Evolutionary conservation across 2,888 invertebrate genomes (phyloP), one percentile per base, ranked within the genome.

Genomic region (Megalurothrips usitatus): DNA sequence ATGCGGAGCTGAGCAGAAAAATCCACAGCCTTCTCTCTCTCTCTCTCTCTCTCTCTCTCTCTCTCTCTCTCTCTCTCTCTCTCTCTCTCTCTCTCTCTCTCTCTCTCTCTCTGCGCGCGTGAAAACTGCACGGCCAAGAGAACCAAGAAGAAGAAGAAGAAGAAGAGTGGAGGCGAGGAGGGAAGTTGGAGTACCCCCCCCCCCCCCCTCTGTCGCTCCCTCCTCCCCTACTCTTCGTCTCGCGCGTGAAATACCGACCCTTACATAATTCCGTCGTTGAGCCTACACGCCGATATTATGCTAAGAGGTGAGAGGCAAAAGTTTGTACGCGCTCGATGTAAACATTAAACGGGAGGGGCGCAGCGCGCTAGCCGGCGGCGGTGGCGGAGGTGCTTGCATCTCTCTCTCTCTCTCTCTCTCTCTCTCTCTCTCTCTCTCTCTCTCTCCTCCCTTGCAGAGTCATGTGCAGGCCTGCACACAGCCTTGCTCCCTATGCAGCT

Each of bases 221-320:
- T 43, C 34, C 3, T 43, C 34, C 6, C 34, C 34, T n/a, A n/a
- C n/a, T 52, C n/a, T 58, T 14, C 52, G 52, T 14, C 34, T 19
- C 58, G 58, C 58, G 58, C 68, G 23, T 75, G 68, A 75, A 75
- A 26, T 75, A 75, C 68, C 9, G 68, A 11, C 23, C 26, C 23
- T 23, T 26, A 75, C 68, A 75, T 75, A 75, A 75, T 75, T 75
- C 12, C 12, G 68, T 26, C 68, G 68, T 75, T 75, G 68, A 75
- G 68, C 68, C 68, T 75, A 75, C 68, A 75, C 68, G 68, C 68
- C 68, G 68, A 75, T 75, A 75, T 75, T 75, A 75, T 75, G 68
- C 68, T 75, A 75, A 75, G 26, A 75, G 68, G 68, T 75, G 68
- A 43, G 68, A 23, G 68, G 23, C 68, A 75, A 75, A 43, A 75